Conservation (phyloP, 2,797 vertebrate genomes). For the Melanotaenia trifasciata region DNA sequence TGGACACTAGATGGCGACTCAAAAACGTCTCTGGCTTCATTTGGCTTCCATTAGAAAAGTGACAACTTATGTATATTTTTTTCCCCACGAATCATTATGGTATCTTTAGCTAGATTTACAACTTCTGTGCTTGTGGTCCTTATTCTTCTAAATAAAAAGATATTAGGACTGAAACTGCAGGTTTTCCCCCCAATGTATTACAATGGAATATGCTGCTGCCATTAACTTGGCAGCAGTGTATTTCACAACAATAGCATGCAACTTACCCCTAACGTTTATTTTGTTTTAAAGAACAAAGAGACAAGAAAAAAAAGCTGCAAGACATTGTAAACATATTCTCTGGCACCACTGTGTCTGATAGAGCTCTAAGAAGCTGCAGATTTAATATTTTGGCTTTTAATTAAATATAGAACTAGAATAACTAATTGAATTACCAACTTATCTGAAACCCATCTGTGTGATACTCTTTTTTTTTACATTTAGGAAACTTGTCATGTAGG, state of each 20-base stretch:
- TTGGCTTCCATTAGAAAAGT: not conserved
- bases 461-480: not conserved
- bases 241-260: not conserved
- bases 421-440: not conserved
- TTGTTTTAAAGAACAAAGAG: not conserved
- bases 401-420: not conserved
- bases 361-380: not conserved
- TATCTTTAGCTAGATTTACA: too few species aligned
- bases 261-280: not conserved
- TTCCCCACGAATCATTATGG: too few species aligned
- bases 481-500: not conserved
- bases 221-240: not conserved
- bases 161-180: not conserved
- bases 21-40: not conserved
- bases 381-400: not conserved
- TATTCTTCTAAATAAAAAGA: not conserved
- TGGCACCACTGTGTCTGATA: not conserved
- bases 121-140: not conserved
- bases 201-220: too few species aligned
- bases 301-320: not conserved
- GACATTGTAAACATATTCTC: not conserved
- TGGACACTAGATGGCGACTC: not conserved
- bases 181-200: not conserved
- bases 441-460: not conserved
- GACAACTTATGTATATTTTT: not conserved